These are phyloP conservation scores for Diorhabda carinulata DNA, from an alignment of 1,140 invertebrate species.

Conservation along the genomic window DNA sequence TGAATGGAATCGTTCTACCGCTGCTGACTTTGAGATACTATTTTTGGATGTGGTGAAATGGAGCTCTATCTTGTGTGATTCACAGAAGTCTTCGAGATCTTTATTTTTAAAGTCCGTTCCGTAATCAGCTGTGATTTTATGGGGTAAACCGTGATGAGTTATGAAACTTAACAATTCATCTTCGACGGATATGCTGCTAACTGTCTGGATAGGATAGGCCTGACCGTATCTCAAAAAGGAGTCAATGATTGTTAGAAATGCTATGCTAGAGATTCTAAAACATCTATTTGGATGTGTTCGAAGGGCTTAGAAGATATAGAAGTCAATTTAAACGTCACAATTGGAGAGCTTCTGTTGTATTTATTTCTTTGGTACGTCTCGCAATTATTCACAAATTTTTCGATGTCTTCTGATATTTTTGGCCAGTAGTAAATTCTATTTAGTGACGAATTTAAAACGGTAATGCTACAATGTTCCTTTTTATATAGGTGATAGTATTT, in stretches of 20 bases:
- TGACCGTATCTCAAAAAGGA: conserved; percentile 9
- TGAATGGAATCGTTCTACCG: conserved; percentile 29
- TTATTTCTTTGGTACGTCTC: conserved; percentile 28
- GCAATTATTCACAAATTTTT: conserved; percentile 21
- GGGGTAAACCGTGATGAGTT: neutral
- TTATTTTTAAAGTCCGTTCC: conserved; percentile 28
- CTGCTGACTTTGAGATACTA: conserved; percentile 24
- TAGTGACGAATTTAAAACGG: conserved; percentile 23
- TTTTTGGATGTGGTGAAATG: conserved; percentile 16
- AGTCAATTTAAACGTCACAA: conserved; percentile 23
- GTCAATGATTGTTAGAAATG: conserved; percentile 6
- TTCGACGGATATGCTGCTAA: conserved; percentile 22
- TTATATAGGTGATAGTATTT: conserved; percentile 3
- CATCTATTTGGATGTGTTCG: conserved; percentile 31
- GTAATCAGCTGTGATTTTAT: neutral
- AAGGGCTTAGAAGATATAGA: conserved; percentile 23
- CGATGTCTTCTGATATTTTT: conserved; percentile 26
- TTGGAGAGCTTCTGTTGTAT: conserved; percentile 25
- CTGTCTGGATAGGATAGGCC: conserved; percentile 17
- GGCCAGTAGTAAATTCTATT: conserved; percentile 28
- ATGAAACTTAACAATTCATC: conserved; percentile 23
- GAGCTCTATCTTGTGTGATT: neutral
- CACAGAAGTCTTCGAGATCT: conserved; percentile 14
- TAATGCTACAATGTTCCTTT: conserved; percentile 28
- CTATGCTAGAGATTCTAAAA: conserved; percentile 26